Evolutionary conservation across 1,140 invertebrate species (phyloP).

Genomic region (Bombus difficillimus): DNA sequence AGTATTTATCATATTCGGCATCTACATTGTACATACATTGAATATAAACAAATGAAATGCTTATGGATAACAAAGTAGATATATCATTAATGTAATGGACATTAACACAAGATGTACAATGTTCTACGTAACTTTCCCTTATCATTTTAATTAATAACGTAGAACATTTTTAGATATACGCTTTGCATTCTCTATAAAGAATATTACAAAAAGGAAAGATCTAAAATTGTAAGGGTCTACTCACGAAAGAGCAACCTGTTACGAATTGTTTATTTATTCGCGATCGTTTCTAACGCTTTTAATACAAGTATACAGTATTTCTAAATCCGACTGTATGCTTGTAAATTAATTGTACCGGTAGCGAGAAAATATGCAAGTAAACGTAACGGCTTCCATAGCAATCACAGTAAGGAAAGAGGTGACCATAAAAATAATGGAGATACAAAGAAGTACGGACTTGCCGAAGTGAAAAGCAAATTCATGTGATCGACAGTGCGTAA

Average conservation of each 20-base stretch:
- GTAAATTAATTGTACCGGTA: slow-evolving; percentile 4
- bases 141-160: background rate
- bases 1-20: too few relatives aligned
- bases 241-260: too few relatives aligned
- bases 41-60: too few relatives aligned
- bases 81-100: background rate
- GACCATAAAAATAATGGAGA: slow-evolving; percentile 10
- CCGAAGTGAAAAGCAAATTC: slow-evolving; percentile 55
- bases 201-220: too few relatives aligned
- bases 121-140: background rate
- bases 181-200: too few relatives aligned
- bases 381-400: background rate
- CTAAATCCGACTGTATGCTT: background rate
- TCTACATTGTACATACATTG: too few relatives aligned
- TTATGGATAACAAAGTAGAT: too few relatives aligned
- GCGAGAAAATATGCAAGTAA: slow-evolving; percentile 5
- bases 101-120: background rate
- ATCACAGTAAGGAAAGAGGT: background rate
- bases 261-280: too few relatives aligned
- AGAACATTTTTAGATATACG: background rate
- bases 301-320: background rate
- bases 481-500: slow-evolving; percentile 68
- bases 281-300: background rate
- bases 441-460: background rate
- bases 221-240: too few relatives aligned